A percentile compares a stretch with the other conserved stretches of the same genome.
phyloP scores from a whole-genome alignment of 2,113 vertebrate genomes.

The Cettia cetti region DNA sequence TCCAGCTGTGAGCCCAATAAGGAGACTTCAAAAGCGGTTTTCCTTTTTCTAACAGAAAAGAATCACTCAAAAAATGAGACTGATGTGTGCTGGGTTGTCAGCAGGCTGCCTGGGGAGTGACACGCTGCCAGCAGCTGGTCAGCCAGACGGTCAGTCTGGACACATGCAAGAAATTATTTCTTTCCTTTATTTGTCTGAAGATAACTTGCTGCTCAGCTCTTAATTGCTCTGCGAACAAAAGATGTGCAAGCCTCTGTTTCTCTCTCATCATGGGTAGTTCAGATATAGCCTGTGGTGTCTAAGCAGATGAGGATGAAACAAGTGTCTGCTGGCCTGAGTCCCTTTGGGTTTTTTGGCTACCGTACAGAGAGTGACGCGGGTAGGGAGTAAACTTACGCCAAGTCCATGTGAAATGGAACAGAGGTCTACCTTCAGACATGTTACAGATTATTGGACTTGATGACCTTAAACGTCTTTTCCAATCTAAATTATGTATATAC shows the following conservation, averaged over 20 bases:
- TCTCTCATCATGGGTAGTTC: neutral
- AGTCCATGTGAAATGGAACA: neutral
- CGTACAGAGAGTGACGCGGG: neutral
- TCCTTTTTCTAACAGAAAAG: neutral
- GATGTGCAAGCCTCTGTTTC: neutral
- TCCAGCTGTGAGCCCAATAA: neutral
- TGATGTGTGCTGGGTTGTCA: neutral
- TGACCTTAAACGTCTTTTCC: neutral
- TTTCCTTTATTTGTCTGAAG: neutral
- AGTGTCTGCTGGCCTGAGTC: neutral
- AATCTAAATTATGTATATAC: neutral
- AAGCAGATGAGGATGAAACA: neutral
- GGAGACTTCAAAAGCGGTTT: neutral
- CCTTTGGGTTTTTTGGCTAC: neutral
- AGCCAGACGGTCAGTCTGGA: rapidly evolving
- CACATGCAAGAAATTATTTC: neutral
- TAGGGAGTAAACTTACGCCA: neutral
- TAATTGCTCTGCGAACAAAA: neutral
- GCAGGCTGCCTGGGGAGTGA: neutral
- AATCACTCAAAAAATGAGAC: neutral
- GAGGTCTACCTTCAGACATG: neutral
- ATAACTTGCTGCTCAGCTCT: neutral
- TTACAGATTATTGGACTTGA: neutral
- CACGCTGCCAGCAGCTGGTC: neutral
- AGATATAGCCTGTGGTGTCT: neutral